Evolutionary conservation across 1,140 invertebrate genomes (phyloP).

Genomic region (fruit fly (Drosophila melanogaster)): Release_6_plus_ISO1_MT NT_033779.5:15582001-15582500

Average conservation of each 20-base stretch:
- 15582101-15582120: slow-evolving; percentile 87
- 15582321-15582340: slow-evolving; percentile 82
- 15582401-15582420: slow-evolving; percentile 75
- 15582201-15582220: slow-evolving; percentile 57
- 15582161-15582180: slow-evolving; percentile 62
- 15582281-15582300: slow-evolving; percentile 89
- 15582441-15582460: slow-evolving; percentile 79
- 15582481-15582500: slow-evolving; percentile 58
- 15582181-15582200: slow-evolving; percentile 60
- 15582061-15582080: slow-evolving; percentile 77
- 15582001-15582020: slow-evolving; percentile 37
- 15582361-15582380: slow-evolving; percentile 75
- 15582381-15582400: slow-evolving; percentile 77
- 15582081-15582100: slow-evolving; percentile 84
- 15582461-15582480: slow-evolving; percentile 80
- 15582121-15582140: slow-evolving; percentile 89
- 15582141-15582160: slow-evolving; percentile 86
- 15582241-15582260: slow-evolving; percentile 85
- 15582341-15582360: slow-evolving; percentile 78
- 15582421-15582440: slow-evolving; percentile 73
- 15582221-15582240: slow-evolving; percentile 87
- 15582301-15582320: slow-evolving; percentile 85
- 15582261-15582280: slow-evolving; percentile 85
- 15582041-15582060: slow-evolving; percentile 58
- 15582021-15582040: slow-evolving; percentile 38